Base-by-base conservation (phyloP, 30 jellyfish, hydroid and myxozoan species). In the Euphysa ruthae region DNA sequence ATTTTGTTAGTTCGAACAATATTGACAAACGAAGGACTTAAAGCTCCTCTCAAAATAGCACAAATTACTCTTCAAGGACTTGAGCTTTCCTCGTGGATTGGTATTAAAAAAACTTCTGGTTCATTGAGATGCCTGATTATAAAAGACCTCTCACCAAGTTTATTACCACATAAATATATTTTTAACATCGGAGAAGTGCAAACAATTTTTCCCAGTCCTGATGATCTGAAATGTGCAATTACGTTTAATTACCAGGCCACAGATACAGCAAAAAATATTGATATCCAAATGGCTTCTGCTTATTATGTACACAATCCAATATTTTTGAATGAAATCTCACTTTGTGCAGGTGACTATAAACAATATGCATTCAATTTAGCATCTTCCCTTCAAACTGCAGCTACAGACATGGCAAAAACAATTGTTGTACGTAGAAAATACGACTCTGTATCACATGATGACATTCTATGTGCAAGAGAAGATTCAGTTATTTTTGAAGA, bases 331-430 rank as follows among this genome's bases (percentile, higher is more conserved):
- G 98, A 90, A 57, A 61, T 90, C 35, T 43, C 60, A 19, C 74
- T 81, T 23, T 90, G 93, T 58, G 93, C 90, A 14, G 95, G 98
- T 7, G 98, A 90, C 63, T 90, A 71, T 65, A 85, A 70, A 8
- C 92, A 70, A 30, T 90, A 90, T 66, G 95, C 95, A 10, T 69
- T 80, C 0, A 52, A 83, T 1, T 70, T 81, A 32, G 95, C 95
- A 2, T 51, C 42, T 49, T 90, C 98, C 10, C 54, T 90, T 10
- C 95, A 90, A 46, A 58, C 82, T 28, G 95, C 98, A 3, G 98
- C 98, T 1, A 76, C 95, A 2, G 98, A 90, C 58, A 90, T 74
- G 71, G 98, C 98, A 15, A 90, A 73, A 49, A 91, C 84, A 69
- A 70, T 90, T 33, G 95, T 90, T 18, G 31, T 74, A 18, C 18